Percentiles rank a stretch among this genome's conserved stretches.
Evolutionary conservation across 2,113 vertebrate genomes (phyloP).

Genomic region (Cinclus mexicanus): DNA sequence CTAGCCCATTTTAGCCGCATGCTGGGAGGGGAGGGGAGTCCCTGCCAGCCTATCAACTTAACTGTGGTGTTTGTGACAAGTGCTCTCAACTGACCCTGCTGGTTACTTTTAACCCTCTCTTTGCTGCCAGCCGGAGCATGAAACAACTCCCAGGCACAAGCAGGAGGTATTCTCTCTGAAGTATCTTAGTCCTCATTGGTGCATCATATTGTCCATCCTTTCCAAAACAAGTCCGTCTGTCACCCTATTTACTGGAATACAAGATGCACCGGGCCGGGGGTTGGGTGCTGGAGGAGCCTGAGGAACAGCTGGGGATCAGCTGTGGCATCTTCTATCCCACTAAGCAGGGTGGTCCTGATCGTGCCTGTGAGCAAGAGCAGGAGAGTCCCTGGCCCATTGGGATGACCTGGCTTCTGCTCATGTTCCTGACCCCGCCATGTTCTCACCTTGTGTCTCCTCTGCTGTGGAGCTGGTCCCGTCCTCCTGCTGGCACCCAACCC

Average conservation of each 20-base stretch:
- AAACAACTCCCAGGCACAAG: constrained; percentile 93
- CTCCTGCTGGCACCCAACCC: background rate
- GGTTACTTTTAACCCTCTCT: constrained; percentile 78
- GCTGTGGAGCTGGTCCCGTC: background rate
- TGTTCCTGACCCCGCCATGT: background rate
- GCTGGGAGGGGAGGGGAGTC: background rate
- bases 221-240: constrained; percentile 44
- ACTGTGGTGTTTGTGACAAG: constrained; percentile 18
- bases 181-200: constrained; percentile 48
- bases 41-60: background rate
- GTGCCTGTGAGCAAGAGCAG: constrained; percentile 24
- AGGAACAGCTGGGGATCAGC: background rate
- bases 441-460: constrained; percentile 39
- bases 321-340: constrained; percentile 50
- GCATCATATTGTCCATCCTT: constrained; percentile 35
- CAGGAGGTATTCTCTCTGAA: constrained; percentile 89
- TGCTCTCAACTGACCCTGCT: constrained; percentile 72
- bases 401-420: constrained; percentile 26
- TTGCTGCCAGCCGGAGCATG: constrained; percentile 89
- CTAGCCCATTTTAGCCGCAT: background rate
- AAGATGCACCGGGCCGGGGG: constrained; percentile 21
- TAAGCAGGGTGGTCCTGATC: constrained; percentile 19
- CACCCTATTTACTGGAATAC: constrained; percentile 64
- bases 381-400: background rate
- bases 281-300: background rate